Conservation (phyloP, 1,140 invertebrate species). For the Acyrthosiphon pisum region DNA sequence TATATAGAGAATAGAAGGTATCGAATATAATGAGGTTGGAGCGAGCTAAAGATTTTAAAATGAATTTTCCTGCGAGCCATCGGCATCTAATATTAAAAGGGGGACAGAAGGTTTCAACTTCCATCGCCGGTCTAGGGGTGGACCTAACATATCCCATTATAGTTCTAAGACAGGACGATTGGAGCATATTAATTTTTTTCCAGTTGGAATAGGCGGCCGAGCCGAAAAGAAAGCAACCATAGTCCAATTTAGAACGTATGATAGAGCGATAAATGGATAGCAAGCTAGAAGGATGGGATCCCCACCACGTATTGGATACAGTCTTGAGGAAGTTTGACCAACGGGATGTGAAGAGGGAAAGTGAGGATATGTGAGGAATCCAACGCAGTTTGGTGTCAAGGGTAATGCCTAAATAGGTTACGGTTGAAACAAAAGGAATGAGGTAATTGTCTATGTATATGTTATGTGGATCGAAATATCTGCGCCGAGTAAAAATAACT, state of each 20-base stretch:
- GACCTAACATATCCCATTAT: not conserved
- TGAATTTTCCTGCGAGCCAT: constrained; percentile 6
- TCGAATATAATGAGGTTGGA: not conserved
- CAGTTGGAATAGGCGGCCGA: not conserved
- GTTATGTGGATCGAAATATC: no score
- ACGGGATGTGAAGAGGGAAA: no score
- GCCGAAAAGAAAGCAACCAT: constrained; percentile 29
- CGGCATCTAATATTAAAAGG: constrained; percentile 11
- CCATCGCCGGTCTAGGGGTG: not conserved
- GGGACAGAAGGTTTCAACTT: not conserved
- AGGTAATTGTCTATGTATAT: no score
- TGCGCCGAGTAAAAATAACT: no score
- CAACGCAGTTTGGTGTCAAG: no score
- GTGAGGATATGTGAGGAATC: no score
- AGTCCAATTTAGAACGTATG: not conserved
- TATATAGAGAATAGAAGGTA: not conserved
- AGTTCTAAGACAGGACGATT: not conserved
- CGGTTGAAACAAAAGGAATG: no score
- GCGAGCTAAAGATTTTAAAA: not conserved
- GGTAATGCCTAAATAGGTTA: no score
- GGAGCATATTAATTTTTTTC: not conserved
- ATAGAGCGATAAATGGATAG: not conserved
- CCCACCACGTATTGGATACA: not conserved
- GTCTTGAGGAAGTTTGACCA: no score
- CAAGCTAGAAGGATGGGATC: not conserved